Conservation (phyloP, 2,113 vertebrate species). For the Heteronetta atricapilla region DNA sequence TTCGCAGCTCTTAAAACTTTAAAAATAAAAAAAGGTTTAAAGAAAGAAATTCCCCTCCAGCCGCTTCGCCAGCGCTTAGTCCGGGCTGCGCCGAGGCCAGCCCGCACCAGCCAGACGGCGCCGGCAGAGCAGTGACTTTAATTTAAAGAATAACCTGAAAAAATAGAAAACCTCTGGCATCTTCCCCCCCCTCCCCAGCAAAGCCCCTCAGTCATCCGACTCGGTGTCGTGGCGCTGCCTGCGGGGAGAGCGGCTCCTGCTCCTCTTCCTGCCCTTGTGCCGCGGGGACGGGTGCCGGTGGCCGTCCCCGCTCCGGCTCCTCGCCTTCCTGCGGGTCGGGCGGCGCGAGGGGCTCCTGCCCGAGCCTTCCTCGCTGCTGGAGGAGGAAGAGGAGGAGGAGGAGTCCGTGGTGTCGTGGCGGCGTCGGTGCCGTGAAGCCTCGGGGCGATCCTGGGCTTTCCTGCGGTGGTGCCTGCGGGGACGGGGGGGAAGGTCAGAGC, state of each 20-base stretch:
- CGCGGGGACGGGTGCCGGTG: constrained; percentile 52
- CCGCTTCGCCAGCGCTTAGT: neutral
- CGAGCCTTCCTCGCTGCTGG: neutral
- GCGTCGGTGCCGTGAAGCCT: constrained; percentile 14
- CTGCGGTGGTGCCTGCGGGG: constrained; percentile 61
- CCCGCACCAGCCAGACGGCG: neutral
- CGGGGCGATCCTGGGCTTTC: constrained; percentile 16
- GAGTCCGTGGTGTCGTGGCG: constrained; percentile 68
- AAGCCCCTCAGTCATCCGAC: constrained; percentile 3
- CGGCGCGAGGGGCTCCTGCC: constrained; percentile 55
- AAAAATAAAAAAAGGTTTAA: neutral
- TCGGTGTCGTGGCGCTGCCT: constrained; percentile 80
- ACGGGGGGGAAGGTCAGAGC: neutral
- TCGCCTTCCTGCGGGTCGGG: neutral
- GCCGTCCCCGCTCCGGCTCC: neutral
- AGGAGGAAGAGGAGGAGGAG: constrained; percentile 58
- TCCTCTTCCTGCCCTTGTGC: constrained; percentile 9
- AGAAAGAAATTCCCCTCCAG: neutral
- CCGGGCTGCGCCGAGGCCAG: neutral
- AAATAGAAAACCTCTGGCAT: neutral
- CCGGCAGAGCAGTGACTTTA: fast-evolving
- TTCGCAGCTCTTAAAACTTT: neutral
- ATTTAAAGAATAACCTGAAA: neutral
- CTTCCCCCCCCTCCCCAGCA: neutral
- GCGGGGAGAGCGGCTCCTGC: constrained; percentile 45